Evolutionary conservation across 1,140 invertebrate genomes (phyloP).

Genomic region (Protaetia brevitarsis): DNA sequence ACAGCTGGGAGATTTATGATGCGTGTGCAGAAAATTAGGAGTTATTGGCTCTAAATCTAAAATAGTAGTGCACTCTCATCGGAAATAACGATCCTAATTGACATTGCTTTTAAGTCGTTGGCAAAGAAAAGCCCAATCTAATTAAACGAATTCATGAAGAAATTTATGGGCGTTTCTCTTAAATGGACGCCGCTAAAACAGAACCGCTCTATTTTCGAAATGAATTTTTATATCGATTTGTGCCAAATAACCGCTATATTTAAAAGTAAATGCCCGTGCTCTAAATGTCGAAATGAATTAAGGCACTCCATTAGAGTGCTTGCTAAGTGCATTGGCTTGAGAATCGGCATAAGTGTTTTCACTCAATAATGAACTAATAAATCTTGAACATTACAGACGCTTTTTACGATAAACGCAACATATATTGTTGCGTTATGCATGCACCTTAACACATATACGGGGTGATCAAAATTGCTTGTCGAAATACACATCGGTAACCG

Average conservation of each 20-base stretch:
- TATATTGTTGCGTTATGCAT: too few species aligned
- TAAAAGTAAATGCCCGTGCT: conserved; percentile 5
- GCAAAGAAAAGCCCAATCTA: conserved; percentile 5
- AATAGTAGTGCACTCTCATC: conserved; percentile 9
- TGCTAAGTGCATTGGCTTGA: neutral
- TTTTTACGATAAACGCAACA: too few species aligned
- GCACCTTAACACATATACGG: too few species aligned
- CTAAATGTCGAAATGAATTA: neutral
- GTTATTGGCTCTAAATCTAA: conserved; percentile 16
- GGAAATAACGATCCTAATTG: conserved; percentile 19
- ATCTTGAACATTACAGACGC: neutral
- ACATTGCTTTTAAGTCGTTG: conserved; percentile 21
- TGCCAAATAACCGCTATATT: conserved; percentile 18
- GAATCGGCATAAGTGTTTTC: neutral
- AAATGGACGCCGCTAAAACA: neutral
- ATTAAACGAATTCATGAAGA: conserved; percentile 11
- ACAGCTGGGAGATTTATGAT: neutral
- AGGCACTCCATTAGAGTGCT: conserved; percentile 8
- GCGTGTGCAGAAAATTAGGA: conserved; percentile 8
- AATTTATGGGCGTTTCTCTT: conserved; percentile 18
- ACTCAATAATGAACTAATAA: conserved; percentile 1
- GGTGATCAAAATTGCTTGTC: too few species aligned
- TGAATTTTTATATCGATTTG: conserved; percentile 22
- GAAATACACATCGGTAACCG: too few species aligned
- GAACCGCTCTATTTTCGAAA: neutral